phyloP scores from a whole-genome alignment of 2,797 vertebrate genomes.

The Philypnodon macrostomus region DNA sequence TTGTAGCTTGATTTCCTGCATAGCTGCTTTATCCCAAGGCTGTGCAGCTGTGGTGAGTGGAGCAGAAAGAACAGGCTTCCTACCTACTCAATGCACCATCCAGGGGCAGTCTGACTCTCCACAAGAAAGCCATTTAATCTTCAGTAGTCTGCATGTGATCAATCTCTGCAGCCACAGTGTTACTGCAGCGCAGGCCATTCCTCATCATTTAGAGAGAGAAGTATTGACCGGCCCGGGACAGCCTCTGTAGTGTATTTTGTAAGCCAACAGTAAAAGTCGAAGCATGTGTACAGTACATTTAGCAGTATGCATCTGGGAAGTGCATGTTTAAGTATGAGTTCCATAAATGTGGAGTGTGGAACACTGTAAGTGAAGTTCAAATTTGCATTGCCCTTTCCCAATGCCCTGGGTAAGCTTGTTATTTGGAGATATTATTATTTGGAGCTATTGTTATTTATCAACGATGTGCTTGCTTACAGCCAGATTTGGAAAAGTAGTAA shows the following conservation, averaged over 20 bases:
- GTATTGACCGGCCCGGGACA: slow-evolving; percentile 65
- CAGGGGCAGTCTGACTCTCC: slow-evolving; percentile 51
- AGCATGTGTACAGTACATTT: slow-evolving; percentile 24
- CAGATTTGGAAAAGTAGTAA: too few relatives aligned
- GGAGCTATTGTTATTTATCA: slow-evolving; percentile 21
- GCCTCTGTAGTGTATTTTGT: slow-evolving; percentile 44
- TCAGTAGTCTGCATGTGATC: slow-evolving; percentile 73
- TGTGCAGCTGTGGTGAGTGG: slow-evolving; percentile 27
- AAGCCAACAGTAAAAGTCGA: slow-evolving; percentile 28
- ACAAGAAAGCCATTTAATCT: slow-evolving; percentile 72
- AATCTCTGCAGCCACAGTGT: slow-evolving; percentile 65
- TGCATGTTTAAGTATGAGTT: neutral
- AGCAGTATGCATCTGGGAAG: slow-evolving; percentile 1
- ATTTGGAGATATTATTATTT: slow-evolving; percentile 21
- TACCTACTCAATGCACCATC: slow-evolving; percentile 54
- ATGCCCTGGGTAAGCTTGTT: slow-evolving; percentile 13
- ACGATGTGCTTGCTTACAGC: slow-evolving; percentile 28
- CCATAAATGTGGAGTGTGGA: slow-evolving; percentile 1
- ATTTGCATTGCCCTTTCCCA: neutral
- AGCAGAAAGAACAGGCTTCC: slow-evolving; percentile 34
- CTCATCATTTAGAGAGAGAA: slow-evolving; percentile 72
- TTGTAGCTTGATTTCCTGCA: slow-evolving; percentile 21
- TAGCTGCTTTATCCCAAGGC: slow-evolving; percentile 18
- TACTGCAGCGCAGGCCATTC: slow-evolving; percentile 69
- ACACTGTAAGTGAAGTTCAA: neutral